phyloP scores from a whole-genome alignment of 1,140 invertebrate species.

The Vanessa tameamea region DNA sequence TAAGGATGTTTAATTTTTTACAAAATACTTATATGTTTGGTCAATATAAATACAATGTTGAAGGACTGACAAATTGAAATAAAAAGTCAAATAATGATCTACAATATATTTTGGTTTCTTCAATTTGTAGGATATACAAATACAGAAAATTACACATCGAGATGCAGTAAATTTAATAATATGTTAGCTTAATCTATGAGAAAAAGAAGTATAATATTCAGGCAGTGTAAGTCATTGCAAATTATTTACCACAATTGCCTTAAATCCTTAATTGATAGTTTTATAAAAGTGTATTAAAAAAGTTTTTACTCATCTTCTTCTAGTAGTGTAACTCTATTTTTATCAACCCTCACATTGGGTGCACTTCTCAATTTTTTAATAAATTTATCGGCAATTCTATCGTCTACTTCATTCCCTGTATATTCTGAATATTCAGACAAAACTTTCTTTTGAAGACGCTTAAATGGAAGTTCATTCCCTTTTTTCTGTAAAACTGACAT shows the following conservation, averaged over 20 bases:
- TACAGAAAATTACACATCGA: conserved; percentile 14
- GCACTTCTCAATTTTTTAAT: conserved; percentile 76
- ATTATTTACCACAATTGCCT: conserved; percentile 23
- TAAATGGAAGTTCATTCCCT: conserved; percentile 72
- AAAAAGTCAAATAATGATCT: conserved; percentile 6
- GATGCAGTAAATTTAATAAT: conserved; percentile 19
- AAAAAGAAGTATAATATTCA: conserved; percentile 15
- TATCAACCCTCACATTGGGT: conserved; percentile 73
- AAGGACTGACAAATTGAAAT: background rate
- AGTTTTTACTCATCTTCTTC: conserved; percentile 31
- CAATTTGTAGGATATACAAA: conserved; percentile 21
- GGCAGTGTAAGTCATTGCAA: conserved; percentile 34
- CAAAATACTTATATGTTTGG: too few relatives aligned
- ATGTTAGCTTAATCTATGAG: conserved; percentile 22
- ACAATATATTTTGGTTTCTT: conserved; percentile 18
- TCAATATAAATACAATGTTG: too few relatives aligned
- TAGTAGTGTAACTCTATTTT: conserved; percentile 67
- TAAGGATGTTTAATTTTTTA: too few relatives aligned
- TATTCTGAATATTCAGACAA: conserved; percentile 66
- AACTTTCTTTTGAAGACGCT: conserved; percentile 74
- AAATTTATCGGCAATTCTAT: conserved; percentile 77
- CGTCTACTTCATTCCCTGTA: conserved; percentile 70
- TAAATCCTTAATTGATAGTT: conserved; percentile 16
- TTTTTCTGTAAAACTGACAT: conserved; percentile 71
- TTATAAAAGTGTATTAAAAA: conserved; percentile 6